Percentiles rank a stretch among this genome's conserved stretches.
Evolutionary conservation across 2,113 vertebrate species (phyloP).

Genomic region (Steatornis caripensis): DNA sequence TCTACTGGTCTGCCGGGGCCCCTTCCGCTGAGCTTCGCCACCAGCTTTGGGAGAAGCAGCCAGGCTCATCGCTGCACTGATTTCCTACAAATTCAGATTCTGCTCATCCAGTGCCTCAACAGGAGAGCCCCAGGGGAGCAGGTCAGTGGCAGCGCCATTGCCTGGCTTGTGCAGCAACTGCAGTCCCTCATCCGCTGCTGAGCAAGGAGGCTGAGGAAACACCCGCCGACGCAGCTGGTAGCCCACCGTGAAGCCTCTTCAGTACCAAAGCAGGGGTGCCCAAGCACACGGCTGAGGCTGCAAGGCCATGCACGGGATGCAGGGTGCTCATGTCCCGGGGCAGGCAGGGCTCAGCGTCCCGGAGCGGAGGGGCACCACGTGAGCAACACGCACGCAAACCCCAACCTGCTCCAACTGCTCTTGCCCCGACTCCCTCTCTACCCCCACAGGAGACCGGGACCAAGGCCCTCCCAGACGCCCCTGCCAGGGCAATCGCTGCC

Average conservation of each 20-base stretch:
- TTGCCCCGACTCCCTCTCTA: background rate
- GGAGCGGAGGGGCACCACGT: too few relatives aligned
- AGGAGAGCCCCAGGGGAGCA: background rate
- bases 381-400: accelerated
- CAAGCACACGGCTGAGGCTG: background rate
- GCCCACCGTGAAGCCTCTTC: background rate
- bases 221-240: background rate
- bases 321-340: too few relatives aligned
- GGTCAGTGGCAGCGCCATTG: background rate
- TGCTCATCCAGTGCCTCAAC: background rate
- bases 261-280: background rate
- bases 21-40: background rate
- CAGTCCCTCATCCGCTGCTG: too few relatives aligned
- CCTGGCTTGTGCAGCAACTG: background rate
- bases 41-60: background rate
- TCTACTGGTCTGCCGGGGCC: background rate
- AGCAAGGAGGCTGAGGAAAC: background rate
- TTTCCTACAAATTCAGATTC: background rate
- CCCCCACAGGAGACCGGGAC: background rate
- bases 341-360: background rate
- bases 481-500: background rate
- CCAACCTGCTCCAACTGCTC: background rate
- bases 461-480: background rate
- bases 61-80: background rate
- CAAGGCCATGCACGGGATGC: too few relatives aligned